Evolutionary conservation across 2,888 invertebrate species (phyloP).

Genomic region (Drosophila kokeensis): DNA sequence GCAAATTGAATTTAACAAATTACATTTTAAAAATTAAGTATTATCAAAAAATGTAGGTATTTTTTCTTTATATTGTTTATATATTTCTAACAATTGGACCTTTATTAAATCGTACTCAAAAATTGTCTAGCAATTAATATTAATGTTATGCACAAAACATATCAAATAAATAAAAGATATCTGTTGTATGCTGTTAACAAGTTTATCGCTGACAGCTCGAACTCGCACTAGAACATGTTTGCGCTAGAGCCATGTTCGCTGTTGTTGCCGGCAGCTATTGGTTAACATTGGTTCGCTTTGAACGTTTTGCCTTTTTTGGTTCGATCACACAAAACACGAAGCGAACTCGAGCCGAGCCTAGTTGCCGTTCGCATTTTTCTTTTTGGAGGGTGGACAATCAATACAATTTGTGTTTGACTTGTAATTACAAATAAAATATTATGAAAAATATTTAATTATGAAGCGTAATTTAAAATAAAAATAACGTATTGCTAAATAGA

Average conservation of each 20-base stretch:
- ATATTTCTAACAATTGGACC: not conserved
- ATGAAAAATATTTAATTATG: too few species aligned
- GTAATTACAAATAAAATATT: not conserved
- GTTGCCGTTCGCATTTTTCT: not conserved
- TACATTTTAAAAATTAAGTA: not conserved
- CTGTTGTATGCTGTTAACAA: not conserved
- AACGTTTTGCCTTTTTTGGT: not conserved
- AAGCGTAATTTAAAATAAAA: not conserved
- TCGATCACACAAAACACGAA: not conserved
- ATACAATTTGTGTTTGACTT: not conserved
- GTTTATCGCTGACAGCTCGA: not conserved
- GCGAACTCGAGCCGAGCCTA: not conserved
- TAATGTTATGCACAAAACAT: not conserved
- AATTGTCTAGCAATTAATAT: not conserved
- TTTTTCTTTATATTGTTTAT: not conserved
- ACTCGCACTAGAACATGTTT: not conserved
- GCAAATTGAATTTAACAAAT: not conserved
- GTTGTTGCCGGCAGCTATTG: not conserved
- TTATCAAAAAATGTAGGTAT: not conserved
- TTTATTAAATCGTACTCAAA: not conserved
- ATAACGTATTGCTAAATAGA: not conserved
- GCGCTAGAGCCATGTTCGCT: not conserved
- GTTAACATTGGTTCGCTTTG: not conserved
- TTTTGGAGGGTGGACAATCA: not conserved
- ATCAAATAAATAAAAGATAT: not conserved